These are phyloP conservation scores for Antechinus flavipes DNA, from an alignment of 2,113 vertebrate species.

Conservation along the genomic window DNA sequence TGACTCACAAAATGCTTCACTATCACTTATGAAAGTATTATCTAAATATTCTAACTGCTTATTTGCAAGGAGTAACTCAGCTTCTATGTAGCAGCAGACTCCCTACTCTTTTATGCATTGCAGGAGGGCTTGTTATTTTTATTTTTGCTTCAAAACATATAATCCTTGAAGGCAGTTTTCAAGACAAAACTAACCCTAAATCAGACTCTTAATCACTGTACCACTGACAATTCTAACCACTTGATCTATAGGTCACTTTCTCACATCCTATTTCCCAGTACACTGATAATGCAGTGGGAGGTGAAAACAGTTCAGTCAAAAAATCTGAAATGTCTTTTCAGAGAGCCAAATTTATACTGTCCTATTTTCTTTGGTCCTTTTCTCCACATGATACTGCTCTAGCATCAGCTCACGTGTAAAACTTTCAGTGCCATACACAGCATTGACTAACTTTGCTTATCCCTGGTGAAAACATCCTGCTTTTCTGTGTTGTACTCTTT, in stretches of 20 bases:
- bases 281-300: constrained; percentile 9
- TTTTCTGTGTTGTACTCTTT: background rate
- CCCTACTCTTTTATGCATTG: background rate
- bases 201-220: constrained; percentile 2
- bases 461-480: background rate
- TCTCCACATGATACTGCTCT: background rate
- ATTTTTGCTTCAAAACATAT: constrained; percentile 23
- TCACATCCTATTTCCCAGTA: constrained; percentile 9
- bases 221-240: background rate
- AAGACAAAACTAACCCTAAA: constrained; percentile 58
- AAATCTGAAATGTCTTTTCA: background rate
- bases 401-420: constrained; percentile 16
- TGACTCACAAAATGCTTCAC: background rate
- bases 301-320: background rate
- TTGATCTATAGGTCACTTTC: background rate
- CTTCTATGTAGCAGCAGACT: background rate
- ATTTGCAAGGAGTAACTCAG: background rate
- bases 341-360: background rate
- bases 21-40: background rate
- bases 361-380: background rate
- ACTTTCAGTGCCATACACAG: background rate
- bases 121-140: constrained; percentile 28
- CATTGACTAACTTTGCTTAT: background rate
- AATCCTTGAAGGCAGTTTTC: constrained; percentile 50
- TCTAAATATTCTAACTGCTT: background rate